A percentile compares a stretch with the other conserved stretches of the same genome.
These are phyloP conservation scores for Scartelaos histophorus DNA, from an alignment of 2,113 vertebrate species.

Conservation along the genomic window DNA sequence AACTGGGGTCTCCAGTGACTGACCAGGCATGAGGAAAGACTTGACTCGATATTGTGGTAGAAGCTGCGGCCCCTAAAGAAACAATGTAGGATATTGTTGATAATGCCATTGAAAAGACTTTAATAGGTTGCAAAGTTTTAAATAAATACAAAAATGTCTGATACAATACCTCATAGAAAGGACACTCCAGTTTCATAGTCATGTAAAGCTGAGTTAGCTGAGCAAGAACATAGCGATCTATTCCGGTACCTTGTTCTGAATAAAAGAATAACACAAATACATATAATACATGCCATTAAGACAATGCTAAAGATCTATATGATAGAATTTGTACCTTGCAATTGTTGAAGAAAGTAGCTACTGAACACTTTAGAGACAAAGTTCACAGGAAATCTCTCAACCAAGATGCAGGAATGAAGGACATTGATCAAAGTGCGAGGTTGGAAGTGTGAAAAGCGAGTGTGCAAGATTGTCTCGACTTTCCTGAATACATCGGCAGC, in stretches of 20 bases:
- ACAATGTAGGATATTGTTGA: background rate
- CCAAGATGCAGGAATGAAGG: conserved; percentile 85
- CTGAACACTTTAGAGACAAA: conserved; percentile 89
- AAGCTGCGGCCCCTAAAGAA: conserved; percentile 80
- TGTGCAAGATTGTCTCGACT: conserved; percentile 79
- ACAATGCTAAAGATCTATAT: background rate
- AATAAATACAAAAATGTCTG: background rate
- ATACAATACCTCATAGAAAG: conserved; percentile 77
- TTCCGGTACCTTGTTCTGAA: conserved; percentile 74
- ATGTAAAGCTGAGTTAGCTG: conserved; percentile 89
- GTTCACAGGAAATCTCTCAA: conserved; percentile 87
- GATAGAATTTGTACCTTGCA: conserved; percentile 81
- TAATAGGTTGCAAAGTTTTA: background rate
- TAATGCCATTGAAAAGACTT: background rate
- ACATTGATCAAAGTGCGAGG: conserved; percentile 81
- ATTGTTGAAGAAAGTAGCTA: conserved; percentile 85
- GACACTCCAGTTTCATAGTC: conserved; percentile 86
- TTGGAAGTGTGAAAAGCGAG: conserved; percentile 79
- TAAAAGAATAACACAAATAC: background rate
- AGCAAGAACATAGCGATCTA: conserved; percentile 75
- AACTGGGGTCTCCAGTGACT: conserved; percentile 77
- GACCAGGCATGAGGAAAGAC: conserved; percentile 71
- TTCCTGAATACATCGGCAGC: conserved; percentile 81
- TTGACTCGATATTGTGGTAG: conserved; percentile 80
- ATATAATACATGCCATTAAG: background rate